Base-by-base conservation (phyloP, 2,797 vertebrate species). In the Hipposideros larvatus region DNA sequence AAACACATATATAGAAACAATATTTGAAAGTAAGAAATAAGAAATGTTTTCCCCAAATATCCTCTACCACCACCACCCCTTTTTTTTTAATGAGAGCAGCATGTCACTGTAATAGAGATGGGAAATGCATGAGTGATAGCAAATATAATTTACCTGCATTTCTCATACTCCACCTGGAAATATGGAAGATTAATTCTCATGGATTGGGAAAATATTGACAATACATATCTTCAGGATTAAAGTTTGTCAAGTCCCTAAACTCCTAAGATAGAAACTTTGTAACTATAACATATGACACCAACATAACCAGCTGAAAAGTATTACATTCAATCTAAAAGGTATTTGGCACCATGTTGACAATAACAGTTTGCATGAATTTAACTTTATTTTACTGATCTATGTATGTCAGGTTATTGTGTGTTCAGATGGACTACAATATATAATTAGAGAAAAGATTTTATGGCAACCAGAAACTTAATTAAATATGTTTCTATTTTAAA, bases 261-360 rank as follows among this genome's bases (percentile, higher is more conserved):
- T 70, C 15, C n/a, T 59, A 19, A 85, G 11, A 79, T 57, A 85
- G 55, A 96, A 93, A 79, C 7, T 84, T 61, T 82, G 1, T 73
- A 73, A 84, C 28, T 61, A 43, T 26, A 85, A 24, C 37, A 55
- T 83, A 66, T 61, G 63, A 96, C 19, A 92, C 26, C 26, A 79
- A 68, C 59, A 65, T 85, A 97, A 48, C 78, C 78, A 13, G 34
- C 57, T 86, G 46, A 95, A 95, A 96, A 85, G 41, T 83, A 77
- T 71, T 73, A 57, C 19, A 75, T 87, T 97, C 16, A 77, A 31
- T 91, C 53, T 86, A 88, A 95, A 96, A 86, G 28, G 37, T 92
- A 96, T 91, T 95, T 90, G 85, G 57, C 93, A 94, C 65, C 78
- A 70, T 79, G 96, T 89, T 91, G 82, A 97, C 55, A 96, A 86